Percentiles rank a stretch among this genome's conserved stretches.
Evolutionary conservation across 2,113 vertebrate species (phyloP).

Genomic region (Strix aluco): DNA sequence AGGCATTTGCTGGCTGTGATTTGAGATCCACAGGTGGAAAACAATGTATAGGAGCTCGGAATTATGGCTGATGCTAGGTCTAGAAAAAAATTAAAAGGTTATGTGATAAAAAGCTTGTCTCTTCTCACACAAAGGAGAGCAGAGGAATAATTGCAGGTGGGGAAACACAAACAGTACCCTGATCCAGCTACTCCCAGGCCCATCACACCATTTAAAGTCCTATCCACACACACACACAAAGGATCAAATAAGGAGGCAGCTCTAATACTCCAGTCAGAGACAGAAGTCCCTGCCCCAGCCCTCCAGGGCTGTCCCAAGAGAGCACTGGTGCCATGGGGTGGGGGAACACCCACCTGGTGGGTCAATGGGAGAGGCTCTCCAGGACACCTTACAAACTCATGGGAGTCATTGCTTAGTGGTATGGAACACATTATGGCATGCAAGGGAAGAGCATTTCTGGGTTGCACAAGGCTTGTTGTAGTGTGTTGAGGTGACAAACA

Average conservation of each 20-base stretch:
- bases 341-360: too few species aligned
- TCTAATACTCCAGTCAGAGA: neutral
- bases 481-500: neutral
- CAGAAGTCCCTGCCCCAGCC: accelerated
- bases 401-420: neutral
- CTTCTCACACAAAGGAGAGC: neutral
- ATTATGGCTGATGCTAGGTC: neutral
- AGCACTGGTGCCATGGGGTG: accelerated
- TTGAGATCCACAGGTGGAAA: neutral
- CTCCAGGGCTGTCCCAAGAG: too few species aligned
- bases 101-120: neutral
- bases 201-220: neutral
- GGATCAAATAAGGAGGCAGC: accelerated
- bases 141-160: neutral
- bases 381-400: neutral
- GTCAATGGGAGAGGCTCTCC: neutral
- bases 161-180: neutral
- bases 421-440: neutral
- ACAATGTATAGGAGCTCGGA: neutral
- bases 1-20: neutral
- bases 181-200: neutral
- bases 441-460: neutral
- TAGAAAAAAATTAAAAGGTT: neutral
- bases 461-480: neutral
- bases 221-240: accelerated